Percentiles rank a stretch among this genome's conserved stretches.
Evolutionary conservation across 2,888 invertebrate genomes (phyloP).

Genomic region (Operophtera brumata): DNA sequence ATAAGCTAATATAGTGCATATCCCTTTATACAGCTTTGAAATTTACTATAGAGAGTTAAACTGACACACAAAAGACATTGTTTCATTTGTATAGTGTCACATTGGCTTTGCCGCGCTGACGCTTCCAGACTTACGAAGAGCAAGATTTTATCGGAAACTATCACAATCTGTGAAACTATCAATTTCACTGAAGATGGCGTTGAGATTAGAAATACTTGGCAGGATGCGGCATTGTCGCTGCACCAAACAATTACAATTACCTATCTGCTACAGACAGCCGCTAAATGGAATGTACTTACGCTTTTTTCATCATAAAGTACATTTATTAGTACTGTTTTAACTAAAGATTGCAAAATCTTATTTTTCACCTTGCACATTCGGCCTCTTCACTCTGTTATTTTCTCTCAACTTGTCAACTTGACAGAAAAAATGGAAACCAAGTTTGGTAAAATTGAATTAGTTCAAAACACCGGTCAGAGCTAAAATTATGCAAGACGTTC

Average conservation of each 20-base stretch:
- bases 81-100: slow-evolving; percentile 65
- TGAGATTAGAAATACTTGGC: slow-evolving; percentile 17
- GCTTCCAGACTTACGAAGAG: slow-evolving; percentile 29
- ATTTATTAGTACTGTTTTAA: background rate
- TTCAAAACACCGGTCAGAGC: too few species aligned
- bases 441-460: too few species aligned
- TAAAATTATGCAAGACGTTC: too few species aligned
- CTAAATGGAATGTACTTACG: slow-evolving; percentile 51
- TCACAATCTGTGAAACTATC: slow-evolving; percentile 31
- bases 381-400: too few species aligned
- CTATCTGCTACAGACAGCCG: slow-evolving; percentile 46
- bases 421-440: too few species aligned
- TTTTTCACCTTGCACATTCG: too few species aligned
- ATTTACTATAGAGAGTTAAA: slow-evolving; percentile 41
- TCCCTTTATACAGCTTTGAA: slow-evolving; percentile 26
- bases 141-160: slow-evolving; percentile 33
- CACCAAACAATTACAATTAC: slow-evolving; percentile 45
- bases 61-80: slow-evolving; percentile 66
- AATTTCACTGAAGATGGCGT: slow-evolving; percentile 27
- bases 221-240: slow-evolving; percentile 32
- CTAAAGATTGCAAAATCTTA: too few species aligned
- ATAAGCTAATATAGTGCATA: slow-evolving; percentile 28
- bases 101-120: slow-evolving; percentile 25
- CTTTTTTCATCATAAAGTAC: slow-evolving; percentile 1
- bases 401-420: too few species aligned